Evolutionary conservation across 1,140 invertebrate genomes (phyloP).

Genomic region (Zaprionus lachaisei): DNA sequence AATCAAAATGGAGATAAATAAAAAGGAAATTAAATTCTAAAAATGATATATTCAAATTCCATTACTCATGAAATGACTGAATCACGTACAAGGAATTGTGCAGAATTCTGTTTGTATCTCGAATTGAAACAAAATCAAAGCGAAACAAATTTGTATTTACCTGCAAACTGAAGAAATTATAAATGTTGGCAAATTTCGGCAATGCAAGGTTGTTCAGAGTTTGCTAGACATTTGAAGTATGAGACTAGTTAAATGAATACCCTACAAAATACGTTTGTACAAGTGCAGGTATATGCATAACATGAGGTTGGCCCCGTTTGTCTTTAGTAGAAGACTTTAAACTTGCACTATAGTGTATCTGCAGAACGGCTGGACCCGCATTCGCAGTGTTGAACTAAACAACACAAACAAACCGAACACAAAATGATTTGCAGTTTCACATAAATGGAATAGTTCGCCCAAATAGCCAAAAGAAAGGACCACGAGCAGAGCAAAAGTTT

Average conservation of each 20-base stretch:
- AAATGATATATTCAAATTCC: constrained; percentile 5
- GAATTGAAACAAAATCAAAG: constrained; percentile 49
- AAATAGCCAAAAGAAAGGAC: constrained; percentile 18
- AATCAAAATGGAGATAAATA: neutral
- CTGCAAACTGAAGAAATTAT: constrained; percentile 48
- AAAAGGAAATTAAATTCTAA: neutral
- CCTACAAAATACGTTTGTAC: neutral
- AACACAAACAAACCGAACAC: constrained; percentile 32
- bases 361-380: neutral
- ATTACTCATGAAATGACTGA: constrained; percentile 14
- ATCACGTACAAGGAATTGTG: neutral
- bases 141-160: constrained; percentile 41
- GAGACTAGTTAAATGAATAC: neutral
- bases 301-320: neutral
- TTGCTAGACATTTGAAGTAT: neutral
- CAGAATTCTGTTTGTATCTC: constrained; percentile 1
- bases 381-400: constrained; percentile 19
- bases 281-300: neutral
- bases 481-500: constrained; percentile 29
- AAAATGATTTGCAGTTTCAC: constrained; percentile 45
- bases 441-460: constrained; percentile 43
- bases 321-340: neutral
- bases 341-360: constrained; percentile 9
- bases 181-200: constrained; percentile 24
- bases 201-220: constrained; percentile 34